Conservation (phyloP, 2,113 vertebrate genomes). For the Addax nasomaculatus region DNA sequence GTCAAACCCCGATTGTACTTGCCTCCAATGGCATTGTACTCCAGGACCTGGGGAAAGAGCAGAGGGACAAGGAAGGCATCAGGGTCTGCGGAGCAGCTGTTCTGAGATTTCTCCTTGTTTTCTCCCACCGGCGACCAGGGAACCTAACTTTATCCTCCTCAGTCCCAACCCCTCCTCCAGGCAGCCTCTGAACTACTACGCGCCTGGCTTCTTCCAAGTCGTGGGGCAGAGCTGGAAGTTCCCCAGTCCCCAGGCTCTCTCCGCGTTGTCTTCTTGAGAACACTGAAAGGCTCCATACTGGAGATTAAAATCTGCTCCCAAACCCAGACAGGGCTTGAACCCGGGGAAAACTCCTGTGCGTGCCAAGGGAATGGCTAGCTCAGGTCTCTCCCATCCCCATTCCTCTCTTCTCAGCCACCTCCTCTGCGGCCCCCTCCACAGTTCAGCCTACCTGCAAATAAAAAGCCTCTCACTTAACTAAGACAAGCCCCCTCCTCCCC, state of each 20-base stretch:
- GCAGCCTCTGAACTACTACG: background rate
- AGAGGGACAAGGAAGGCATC: background rate
- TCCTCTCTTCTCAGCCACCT: background rate
- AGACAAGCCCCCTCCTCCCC: background rate
- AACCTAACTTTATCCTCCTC: background rate
- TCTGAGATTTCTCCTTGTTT: background rate
- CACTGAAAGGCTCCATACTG: background rate
- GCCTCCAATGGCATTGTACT: conserved; percentile 89
- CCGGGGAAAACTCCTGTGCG: background rate
- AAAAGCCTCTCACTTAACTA: background rate
- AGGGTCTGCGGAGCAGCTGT: background rate
- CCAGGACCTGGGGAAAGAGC: conserved; percentile 80
- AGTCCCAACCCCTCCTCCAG: no score
- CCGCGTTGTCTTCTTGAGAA: background rate
- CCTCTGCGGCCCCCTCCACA: background rate
- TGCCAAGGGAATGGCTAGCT: background rate
- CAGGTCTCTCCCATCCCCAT: background rate
- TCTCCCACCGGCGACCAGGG: background rate
- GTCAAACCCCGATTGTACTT: conserved; percentile 93
- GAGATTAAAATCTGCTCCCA: background rate
- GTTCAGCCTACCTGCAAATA: background rate
- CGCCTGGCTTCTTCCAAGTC: background rate
- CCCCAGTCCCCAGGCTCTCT: background rate
- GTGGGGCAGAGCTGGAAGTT: background rate
- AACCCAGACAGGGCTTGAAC: background rate